phyloP scores from a whole-genome alignment of 2,113 vertebrate genomes.

The Gallinago undulata region DNA sequence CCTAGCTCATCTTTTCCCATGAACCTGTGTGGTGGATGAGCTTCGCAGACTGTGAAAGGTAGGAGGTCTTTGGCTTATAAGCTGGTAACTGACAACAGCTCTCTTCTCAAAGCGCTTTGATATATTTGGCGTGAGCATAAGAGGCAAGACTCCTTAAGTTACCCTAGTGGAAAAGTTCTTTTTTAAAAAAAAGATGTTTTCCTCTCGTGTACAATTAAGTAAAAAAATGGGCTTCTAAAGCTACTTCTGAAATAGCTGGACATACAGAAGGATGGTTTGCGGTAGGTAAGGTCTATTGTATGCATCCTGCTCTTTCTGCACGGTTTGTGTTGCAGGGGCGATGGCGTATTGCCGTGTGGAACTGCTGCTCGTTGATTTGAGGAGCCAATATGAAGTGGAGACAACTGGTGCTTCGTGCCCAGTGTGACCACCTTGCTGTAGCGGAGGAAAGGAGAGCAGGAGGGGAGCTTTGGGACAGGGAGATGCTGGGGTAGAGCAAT shows the following conservation, averaged over 20 bases:
- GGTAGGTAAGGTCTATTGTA: background rate
- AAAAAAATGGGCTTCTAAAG: background rate
- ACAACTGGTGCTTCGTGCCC: fast-evolving
- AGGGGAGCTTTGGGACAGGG: fast-evolving
- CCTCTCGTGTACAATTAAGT: background rate
- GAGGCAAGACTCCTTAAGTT: background rate
- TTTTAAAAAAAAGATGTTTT: background rate
- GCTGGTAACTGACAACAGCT: background rate
- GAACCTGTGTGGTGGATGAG: background rate
- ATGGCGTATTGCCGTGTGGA: background rate
- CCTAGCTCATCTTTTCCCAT: background rate
- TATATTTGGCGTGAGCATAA: background rate
- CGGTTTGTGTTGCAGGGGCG: background rate
- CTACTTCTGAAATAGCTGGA: background rate
- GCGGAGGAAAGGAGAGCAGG: background rate
- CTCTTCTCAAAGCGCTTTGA: background rate
- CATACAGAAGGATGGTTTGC: background rate
- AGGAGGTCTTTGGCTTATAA: background rate
- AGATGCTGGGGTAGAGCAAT: background rate
- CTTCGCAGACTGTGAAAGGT: background rate
- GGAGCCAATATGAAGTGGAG: background rate
- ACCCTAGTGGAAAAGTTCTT: background rate
- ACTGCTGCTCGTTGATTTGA: background rate
- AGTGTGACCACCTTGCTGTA: background rate
- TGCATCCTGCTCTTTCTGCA: background rate